phyloP scores from a whole-genome alignment of 2,797 vertebrate genomes.

The Chelon auratus region DNA sequence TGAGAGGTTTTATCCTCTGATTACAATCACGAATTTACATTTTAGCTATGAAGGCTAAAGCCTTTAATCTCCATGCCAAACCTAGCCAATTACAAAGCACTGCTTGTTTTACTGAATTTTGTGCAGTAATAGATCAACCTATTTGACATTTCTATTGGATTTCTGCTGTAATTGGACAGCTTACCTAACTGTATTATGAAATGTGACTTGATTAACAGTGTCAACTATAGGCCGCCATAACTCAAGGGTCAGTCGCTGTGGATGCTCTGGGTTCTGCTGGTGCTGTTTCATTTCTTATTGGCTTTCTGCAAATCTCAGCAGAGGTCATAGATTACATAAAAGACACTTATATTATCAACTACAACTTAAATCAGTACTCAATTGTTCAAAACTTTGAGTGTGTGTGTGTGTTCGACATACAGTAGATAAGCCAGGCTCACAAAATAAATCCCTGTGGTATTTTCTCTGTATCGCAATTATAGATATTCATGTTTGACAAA shows the following conservation, averaged over 20 bases:
- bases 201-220: slow-evolving; percentile 23
- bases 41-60: not conserved
- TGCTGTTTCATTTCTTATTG: slow-evolving; percentile 9
- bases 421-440: slow-evolving; percentile 14
- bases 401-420: slow-evolving; percentile 3
- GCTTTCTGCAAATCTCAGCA: slow-evolving; percentile 18
- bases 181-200: slow-evolving; percentile 13
- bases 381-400: not conserved
- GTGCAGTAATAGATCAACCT: not conserved
- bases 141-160: slow-evolving; percentile 34
- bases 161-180: slow-evolving; percentile 29
- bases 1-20: not conserved
- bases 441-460: slow-evolving; percentile 16
- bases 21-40: not conserved
- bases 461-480: slow-evolving; percentile 23
- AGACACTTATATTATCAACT: slow-evolving; percentile 26
- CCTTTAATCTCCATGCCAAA: not conserved
- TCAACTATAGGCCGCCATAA: slow-evolving; percentile 12
- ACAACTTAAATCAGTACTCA: not conserved
- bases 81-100: not conserved
- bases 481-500: slow-evolving; percentile 38
- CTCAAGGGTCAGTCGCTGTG: slow-evolving; percentile 2
- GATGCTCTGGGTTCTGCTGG: not conserved
- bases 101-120: slow-evolving; percentile 14
- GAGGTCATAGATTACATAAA: slow-evolving; percentile 42